Conservation (phyloP, 2,113 vertebrate genomes). For the Octodon degus region DNA sequence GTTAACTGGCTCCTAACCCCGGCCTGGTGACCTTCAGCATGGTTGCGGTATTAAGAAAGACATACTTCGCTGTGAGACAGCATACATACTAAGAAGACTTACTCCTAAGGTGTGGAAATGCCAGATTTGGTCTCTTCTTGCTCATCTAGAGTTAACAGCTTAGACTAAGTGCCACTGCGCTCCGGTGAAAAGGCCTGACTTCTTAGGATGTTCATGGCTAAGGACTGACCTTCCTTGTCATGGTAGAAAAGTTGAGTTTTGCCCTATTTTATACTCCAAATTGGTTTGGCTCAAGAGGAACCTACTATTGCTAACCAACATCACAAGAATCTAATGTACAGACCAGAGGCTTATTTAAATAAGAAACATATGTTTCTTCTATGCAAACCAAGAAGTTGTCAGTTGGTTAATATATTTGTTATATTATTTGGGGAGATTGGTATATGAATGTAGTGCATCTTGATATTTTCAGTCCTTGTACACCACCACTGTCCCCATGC, state of each 20-base stretch:
- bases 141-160: not conserved
- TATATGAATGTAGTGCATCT: not conserved
- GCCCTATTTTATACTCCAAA: not conserved
- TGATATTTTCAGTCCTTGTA: not conserved
- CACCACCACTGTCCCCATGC: not conserved
- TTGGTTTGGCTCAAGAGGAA: slow-evolving; percentile 12
- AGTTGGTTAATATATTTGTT: not conserved
- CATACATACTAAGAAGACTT: not conserved
- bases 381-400: slow-evolving; percentile 26
- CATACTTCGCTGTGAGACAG: not conserved
- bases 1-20: not conserved
- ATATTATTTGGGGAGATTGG: not conserved
- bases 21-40: slow-evolving; percentile 42
- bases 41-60: slow-evolving; percentile 2
- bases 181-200: not conserved
- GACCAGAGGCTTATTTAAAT: not conserved
- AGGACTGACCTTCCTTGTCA: not conserved
- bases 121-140: not conserved
- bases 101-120: slow-evolving; percentile 27
- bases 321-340: not conserved
- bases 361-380: slow-evolving; percentile 45
- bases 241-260: not conserved
- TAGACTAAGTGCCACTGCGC: not conserved
- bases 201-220: not conserved
- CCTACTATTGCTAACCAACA: not conserved